A percentile compares a stretch with the other conserved stretches of the same genome.
These are phyloP conservation scores for Oostethus manadensis DNA, from an alignment of 2,113 vertebrate genomes.

Conservation along the genomic window DNA sequence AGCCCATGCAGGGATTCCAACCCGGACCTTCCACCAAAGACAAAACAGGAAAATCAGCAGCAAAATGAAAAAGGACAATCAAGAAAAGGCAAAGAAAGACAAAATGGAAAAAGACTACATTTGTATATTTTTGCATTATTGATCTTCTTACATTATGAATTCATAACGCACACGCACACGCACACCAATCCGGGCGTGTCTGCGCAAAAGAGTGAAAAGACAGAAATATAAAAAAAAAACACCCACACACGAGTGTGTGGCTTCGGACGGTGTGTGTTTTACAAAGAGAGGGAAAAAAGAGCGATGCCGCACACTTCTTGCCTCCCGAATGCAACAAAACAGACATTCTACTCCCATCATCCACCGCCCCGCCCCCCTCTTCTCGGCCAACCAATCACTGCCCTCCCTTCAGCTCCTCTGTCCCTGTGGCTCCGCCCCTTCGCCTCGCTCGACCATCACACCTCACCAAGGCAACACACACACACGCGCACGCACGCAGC, in stretches of 20 bases:
- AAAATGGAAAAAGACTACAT: too few relatives aligned
- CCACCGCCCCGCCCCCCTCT: neutral
- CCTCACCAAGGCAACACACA: slow-evolving; percentile 2
- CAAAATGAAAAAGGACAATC: too few relatives aligned
- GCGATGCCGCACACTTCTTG: neutral
- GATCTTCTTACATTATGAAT: too few relatives aligned
- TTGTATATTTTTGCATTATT: too few relatives aligned
- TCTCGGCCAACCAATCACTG: slow-evolving; percentile 38
- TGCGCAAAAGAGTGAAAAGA: slow-evolving; percentile 36
- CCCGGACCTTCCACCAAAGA: too few relatives aligned
- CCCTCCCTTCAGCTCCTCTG: slow-evolving; percentile 8
- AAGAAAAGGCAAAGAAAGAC: too few relatives aligned
- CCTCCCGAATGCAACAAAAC: neutral
- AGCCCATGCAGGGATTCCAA: too few relatives aligned
- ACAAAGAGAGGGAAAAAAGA: neutral
- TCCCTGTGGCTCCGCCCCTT: slow-evolving; percentile 30
- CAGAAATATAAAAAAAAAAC: neutral
- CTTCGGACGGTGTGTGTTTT: neutral
- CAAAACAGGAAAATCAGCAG: too few relatives aligned
- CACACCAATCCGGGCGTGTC: neutral
- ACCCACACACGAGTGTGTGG: neutral
- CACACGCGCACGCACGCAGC: neutral
- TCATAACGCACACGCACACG: slow-evolving; percentile 1
- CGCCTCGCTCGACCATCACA: slow-evolving; percentile 23
- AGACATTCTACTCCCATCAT: neutral